These are phyloP conservation scores for Cinclus cinclus DNA, from an alignment of 2,113 vertebrate genomes.

Conservation along the genomic window DNA sequence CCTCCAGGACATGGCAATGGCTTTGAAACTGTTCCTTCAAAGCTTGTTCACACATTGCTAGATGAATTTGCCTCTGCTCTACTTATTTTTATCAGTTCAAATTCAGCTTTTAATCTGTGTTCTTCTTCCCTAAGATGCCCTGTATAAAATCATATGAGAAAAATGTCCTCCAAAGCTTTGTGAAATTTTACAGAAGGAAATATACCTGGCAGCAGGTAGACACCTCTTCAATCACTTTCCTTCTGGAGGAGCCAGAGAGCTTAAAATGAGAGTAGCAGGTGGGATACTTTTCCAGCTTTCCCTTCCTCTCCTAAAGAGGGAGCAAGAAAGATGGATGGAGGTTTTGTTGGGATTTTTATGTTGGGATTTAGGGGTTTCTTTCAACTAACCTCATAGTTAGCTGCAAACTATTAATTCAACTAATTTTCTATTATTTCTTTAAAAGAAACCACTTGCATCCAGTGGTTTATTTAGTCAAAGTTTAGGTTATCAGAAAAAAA, in stretches of 20 bases:
- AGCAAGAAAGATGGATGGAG: background rate
- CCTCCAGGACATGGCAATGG: accelerated
- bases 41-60: background rate
- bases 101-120: background rate
- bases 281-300: background rate
- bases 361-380: background rate
- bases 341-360: background rate
- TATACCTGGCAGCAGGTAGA: background rate
- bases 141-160: background rate
- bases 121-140: background rate
- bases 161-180: background rate
- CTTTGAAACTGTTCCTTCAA: background rate
- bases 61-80: background rate
- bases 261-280: background rate
- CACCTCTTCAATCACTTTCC: background rate
- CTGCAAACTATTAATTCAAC: background rate
- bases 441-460: background rate
- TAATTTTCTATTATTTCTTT: background rate
- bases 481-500: background rate
- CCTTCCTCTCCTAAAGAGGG: background rate
- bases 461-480: background rate
- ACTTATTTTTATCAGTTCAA: background rate
- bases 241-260: constrained; percentile 7
- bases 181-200: background rate
- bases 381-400: background rate